A percentile compares a stretch with the other conserved stretches of the same genome.
phyloP scores from a whole-genome alignment of 2,113 vertebrate genomes.

The Paralichthys olivaceus region DNA sequence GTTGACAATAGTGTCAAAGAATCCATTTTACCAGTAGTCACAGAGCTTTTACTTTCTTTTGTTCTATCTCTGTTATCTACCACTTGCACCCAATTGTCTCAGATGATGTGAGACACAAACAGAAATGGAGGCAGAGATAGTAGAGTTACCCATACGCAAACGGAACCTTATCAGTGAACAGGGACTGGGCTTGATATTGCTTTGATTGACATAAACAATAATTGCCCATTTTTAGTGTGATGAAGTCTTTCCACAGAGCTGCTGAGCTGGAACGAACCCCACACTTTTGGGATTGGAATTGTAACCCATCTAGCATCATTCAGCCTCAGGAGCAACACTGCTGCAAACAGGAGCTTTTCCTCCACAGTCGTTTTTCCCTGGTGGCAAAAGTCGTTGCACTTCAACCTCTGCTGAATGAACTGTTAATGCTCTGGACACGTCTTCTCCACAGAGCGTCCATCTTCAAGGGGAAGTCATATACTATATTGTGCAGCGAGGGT shows the following conservation, averaged over 20 bases:
- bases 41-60: background rate
- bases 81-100: background rate
- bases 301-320: background rate
- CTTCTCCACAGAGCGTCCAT: background rate
- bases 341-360: background rate
- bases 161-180: background rate
- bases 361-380: background rate
- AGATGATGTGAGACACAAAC: slow-evolving; percentile 5
- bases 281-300: background rate
- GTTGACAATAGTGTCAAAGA: slow-evolving; percentile 19
- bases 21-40: slow-evolving; percentile 15
- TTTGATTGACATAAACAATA: slow-evolving; percentile 50
- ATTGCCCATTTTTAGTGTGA: slow-evolving; percentile 36
- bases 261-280: slow-evolving; percentile 20
- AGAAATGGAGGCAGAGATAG: background rate
- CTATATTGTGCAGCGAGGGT: background rate
- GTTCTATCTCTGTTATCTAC: slow-evolving; percentile 12
- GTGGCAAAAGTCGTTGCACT: background rate
- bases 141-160: background rate
- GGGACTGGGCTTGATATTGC: slow-evolving; percentile 19
- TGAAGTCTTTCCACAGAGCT: slow-evolving; percentile 34
- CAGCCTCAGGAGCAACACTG: background rate
- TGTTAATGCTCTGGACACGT: slow-evolving; percentile 2
- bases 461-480: slow-evolving; percentile 3
- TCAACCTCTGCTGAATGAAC: slow-evolving; percentile 17